Conservation (phyloP, 2,888 invertebrate genomes). For the Sphaerophoria taeniata region DNA sequence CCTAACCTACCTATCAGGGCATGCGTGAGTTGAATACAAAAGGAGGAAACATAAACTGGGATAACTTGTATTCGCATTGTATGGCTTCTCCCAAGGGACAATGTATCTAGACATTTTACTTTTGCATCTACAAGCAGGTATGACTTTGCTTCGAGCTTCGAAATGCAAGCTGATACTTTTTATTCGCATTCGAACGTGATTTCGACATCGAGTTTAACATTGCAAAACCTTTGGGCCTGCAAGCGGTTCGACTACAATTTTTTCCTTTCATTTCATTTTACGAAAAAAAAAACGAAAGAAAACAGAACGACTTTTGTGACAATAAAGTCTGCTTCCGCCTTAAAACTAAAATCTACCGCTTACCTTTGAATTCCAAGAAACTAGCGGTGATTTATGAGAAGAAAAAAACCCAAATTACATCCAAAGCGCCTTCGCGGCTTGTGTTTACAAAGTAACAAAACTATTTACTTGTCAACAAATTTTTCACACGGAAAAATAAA, state of each 20-base stretch:
- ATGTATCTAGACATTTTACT: slow-evolving; percentile 16
- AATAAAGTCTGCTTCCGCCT: slow-evolving; percentile 17
- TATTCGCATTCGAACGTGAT: slow-evolving; percentile 53
- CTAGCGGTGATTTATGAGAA: slow-evolving; percentile 8
- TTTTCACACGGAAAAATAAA: slow-evolving; percentile 6
- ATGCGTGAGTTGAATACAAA: slow-evolving; percentile 49
- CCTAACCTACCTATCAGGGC: not conserved
- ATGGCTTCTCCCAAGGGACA: slow-evolving; percentile 64
- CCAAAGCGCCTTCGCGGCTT: not conserved
- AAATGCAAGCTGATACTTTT: slow-evolving; percentile 43
- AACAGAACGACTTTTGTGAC: slow-evolving; percentile 16
- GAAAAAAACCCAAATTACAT: slow-evolving; percentile 1
- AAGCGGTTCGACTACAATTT: not conserved
- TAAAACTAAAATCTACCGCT: slow-evolving; percentile 26
- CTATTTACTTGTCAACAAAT: slow-evolving; percentile 11
- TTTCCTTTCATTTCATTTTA: slow-evolving; percentile 1
- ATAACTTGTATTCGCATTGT: slow-evolving; percentile 54
- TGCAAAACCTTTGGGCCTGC: slow-evolving; percentile 20
- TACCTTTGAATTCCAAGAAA: slow-evolving; percentile 40
- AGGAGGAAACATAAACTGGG: slow-evolving; percentile 50
- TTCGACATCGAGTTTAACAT: slow-evolving; percentile 41
- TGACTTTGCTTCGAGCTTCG: not conserved
- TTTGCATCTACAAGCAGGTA: slow-evolving; percentile 4
- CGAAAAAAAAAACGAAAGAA: slow-evolving; percentile 7
- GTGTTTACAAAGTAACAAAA: slow-evolving; percentile 1